Evolutionary conservation across 2,113 vertebrate genomes (phyloP).

Genomic region (Antechinus flavipes): DNA sequence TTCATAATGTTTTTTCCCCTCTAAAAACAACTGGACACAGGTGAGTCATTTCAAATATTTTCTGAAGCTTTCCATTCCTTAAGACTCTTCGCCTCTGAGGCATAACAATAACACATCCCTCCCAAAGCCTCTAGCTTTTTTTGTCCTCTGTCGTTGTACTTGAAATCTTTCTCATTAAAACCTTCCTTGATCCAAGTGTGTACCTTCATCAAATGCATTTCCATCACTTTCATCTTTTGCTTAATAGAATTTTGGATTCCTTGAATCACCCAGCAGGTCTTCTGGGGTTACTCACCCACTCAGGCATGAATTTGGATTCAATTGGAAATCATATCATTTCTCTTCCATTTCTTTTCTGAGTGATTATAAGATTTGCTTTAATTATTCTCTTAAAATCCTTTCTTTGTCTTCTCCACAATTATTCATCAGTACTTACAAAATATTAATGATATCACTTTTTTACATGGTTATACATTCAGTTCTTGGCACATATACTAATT

Average conservation of each 20-base stretch:
- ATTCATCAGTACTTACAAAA: slow-evolving; percentile 5
- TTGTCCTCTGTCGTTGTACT: background rate
- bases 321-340: background rate
- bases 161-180: background rate
- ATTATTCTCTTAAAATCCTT: background rate
- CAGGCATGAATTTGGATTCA: background rate
- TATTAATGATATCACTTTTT: background rate
- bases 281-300: background rate
- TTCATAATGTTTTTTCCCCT: background rate
- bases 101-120: background rate
- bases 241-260: background rate
- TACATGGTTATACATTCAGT: background rate
- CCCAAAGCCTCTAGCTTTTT: background rate
- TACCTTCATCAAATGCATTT: background rate
- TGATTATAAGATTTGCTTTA: background rate
- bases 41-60: background rate
- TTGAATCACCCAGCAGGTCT: background rate
- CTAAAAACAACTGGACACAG: background rate
- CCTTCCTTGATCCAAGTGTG: background rate
- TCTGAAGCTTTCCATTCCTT: background rate
- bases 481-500: background rate
- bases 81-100: background rate
- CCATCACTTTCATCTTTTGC: background rate
- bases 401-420: background rate
- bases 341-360: background rate